Percentiles rank a stretch among this genome's conserved stretches.
Evolutionary conservation across 2,888 invertebrate species (phyloP).

Genomic region (Aelia acuminata): DNA sequence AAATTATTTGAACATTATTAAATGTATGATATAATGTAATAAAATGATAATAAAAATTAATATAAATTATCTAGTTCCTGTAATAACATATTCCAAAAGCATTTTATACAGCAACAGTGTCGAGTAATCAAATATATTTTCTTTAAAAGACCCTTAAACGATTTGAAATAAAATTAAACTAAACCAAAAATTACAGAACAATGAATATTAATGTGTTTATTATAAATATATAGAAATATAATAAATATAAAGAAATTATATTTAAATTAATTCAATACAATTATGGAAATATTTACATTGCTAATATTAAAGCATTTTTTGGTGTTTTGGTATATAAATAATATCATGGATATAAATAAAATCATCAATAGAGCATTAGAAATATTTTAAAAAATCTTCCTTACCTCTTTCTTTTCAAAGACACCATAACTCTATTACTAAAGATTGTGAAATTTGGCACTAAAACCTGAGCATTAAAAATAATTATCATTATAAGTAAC

Average conservation of each 20-base stretch:
- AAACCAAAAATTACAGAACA: background rate
- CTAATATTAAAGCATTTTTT: conserved; percentile 1
- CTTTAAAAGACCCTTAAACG: background rate
- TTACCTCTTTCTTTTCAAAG: background rate
- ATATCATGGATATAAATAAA: background rate
- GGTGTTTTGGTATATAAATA: background rate
- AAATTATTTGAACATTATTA: background rate
- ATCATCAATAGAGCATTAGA: background rate
- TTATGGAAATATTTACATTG: background rate
- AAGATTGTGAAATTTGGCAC: conserved; percentile 6
- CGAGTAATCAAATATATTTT: background rate
- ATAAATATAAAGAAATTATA: background rate
- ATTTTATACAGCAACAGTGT: background rate
- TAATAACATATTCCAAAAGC: background rate
- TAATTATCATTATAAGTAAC: background rate
- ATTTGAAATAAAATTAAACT: background rate
- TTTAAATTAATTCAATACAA: background rate
- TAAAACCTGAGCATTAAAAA: background rate
- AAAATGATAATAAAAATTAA: background rate
- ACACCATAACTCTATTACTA: background rate
- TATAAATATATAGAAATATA: too few species aligned
- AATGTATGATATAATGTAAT: background rate
- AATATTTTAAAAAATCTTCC: background rate
- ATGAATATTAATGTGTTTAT: too few species aligned
- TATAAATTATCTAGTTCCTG: background rate